Evolutionary conservation across 2,113 vertebrate genomes (phyloP).

Genomic region (Emydura subglobosa): DNA sequence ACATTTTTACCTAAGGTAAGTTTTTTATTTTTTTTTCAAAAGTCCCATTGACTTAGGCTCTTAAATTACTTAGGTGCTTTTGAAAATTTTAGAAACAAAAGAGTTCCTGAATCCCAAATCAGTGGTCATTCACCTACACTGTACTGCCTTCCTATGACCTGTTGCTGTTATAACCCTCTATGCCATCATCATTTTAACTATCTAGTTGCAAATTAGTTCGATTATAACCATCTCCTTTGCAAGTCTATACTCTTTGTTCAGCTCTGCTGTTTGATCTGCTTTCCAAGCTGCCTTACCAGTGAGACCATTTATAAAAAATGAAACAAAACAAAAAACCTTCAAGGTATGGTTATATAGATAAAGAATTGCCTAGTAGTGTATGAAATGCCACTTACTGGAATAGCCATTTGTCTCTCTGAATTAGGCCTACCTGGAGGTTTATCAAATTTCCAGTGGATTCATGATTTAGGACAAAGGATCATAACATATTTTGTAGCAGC

Average conservation of each 20-base stretch:
- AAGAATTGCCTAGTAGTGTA: background rate
- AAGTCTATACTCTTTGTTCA: background rate
- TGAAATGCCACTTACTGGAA: background rate
- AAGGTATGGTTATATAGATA: background rate
- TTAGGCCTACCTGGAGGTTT: background rate
- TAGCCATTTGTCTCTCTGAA: background rate
- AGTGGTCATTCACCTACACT: background rate
- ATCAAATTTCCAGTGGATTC: background rate
- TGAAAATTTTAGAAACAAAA: background rate
- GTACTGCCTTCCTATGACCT: no score
- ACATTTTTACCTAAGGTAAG: background rate
- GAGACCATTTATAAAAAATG: no score
- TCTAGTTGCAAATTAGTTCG: background rate
- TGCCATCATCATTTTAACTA: background rate
- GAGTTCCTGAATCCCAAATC: background rate
- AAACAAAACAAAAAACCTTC: no score
- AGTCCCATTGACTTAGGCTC: no score
- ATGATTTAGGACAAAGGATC: conserved; percentile 1
- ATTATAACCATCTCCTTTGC: background rate
- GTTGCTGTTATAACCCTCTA: background rate
- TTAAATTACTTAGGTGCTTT: background rate
- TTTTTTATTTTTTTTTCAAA: background rate
- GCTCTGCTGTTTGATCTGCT: background rate
- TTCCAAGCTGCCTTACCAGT: background rate
- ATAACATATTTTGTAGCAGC: background rate